Evolutionary conservation across 2,113 vertebrate genomes (phyloP).

Genomic region (Cygnus atratus): DNA sequence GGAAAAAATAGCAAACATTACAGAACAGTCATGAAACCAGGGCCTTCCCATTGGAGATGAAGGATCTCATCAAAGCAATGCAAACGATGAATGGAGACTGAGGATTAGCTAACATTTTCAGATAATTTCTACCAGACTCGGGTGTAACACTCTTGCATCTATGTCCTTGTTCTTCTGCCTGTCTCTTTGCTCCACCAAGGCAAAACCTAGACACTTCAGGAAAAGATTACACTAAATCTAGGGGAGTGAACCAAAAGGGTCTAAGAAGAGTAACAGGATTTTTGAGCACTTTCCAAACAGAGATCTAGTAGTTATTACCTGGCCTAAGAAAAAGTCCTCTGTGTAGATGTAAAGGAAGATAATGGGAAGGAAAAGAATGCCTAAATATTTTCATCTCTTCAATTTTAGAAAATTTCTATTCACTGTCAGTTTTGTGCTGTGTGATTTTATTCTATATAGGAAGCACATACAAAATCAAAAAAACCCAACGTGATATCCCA

Average conservation of each 20-base stretch:
- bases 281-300: not conserved
- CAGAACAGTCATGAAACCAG: not conserved
- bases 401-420: not conserved
- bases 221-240: not conserved
- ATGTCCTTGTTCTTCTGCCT: not conserved
- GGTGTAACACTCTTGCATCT: not conserved
- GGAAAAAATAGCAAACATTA: not conserved
- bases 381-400: not conserved
- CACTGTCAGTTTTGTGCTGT: not conserved
- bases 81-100: not conserved
- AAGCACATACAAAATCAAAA: not conserved
- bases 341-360: not conserved
- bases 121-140: not conserved
- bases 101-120: not conserved
- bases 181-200: not conserved
- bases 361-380: not conserved
- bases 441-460: not conserved
- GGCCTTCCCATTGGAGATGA: not conserved
- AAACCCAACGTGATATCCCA: not conserved
- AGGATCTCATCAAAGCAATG: not conserved
- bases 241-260: not conserved
- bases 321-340: not conserved
- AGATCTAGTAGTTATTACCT: not conserved
- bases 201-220: not conserved
- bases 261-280: not conserved